These are phyloP conservation scores for Seira ritae DNA, from an alignment of 2,888 invertebrate genomes.

Conservation along the genomic window DNA sequence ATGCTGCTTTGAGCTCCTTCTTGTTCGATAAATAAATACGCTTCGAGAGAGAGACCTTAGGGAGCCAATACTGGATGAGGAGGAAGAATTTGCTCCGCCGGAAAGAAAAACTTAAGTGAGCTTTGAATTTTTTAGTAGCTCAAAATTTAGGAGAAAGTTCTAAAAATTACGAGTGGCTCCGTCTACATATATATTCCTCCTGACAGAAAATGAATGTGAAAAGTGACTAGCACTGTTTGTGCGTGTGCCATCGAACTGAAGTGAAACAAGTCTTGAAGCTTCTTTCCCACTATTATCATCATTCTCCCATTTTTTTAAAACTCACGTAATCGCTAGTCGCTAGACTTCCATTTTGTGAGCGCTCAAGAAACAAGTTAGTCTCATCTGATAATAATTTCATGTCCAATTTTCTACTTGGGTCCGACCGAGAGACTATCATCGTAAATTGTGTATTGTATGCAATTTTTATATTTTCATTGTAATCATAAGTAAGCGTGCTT, in stretches of 20 bases:
- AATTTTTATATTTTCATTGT: conserved; percentile 50
- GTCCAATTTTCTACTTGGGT: conserved; percentile 58
- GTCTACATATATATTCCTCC: conserved; percentile 36
- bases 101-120: conserved; percentile 26
- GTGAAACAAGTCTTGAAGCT: not conserved
- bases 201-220: conserved; percentile 61
- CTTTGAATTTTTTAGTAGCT: conserved; percentile 71
- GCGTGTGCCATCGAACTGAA: conserved; percentile 1
- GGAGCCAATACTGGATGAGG: conserved; percentile 38
- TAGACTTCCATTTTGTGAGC: not conserved
- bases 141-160: conserved; percentile 69
- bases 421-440: conserved; percentile 52
- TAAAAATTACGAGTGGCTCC: conserved; percentile 65
- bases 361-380: not conserved
- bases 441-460: conserved; percentile 61
- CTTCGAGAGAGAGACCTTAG: conserved; percentile 38
- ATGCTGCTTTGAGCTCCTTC: conserved; percentile 14
- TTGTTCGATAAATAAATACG: conserved; percentile 39
- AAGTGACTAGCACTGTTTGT: conserved; percentile 18
- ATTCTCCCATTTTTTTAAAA: not conserved
- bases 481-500: conserved; percentile 10
- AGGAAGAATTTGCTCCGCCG: conserved; percentile 23
- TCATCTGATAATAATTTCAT: conserved; percentile 61
- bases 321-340: not conserved
- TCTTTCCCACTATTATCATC: not conserved